Evolutionary conservation across 2,888 invertebrate genomes (phyloP).

Genomic region (Acronicta leporina): DNA sequence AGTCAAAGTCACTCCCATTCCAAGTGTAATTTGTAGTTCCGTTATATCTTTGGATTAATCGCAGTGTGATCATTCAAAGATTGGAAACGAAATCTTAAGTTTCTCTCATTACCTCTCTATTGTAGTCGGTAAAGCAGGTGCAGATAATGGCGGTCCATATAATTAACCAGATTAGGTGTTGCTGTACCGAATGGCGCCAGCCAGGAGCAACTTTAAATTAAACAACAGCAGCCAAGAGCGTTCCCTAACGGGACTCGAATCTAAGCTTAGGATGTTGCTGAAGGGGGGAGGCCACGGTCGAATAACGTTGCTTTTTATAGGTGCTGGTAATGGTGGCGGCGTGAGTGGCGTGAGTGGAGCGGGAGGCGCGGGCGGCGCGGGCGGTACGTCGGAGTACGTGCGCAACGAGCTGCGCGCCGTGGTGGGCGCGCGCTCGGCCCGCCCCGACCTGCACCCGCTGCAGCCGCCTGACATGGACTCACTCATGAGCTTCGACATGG

Average conservation of each 20-base stretch:
- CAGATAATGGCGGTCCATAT: conserved; percentile 7
- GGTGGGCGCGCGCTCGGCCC: conserved; percentile 94
- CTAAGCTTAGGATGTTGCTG: too few relatives aligned
- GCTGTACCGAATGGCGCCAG: too few relatives aligned
- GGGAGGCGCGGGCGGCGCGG: conserved; percentile 40
- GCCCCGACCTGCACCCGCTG: conserved; percentile 84
- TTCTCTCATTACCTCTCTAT: conserved; percentile 7
- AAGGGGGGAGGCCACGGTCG: conserved; percentile 3
- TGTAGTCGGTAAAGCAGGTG: conserved; percentile 2
- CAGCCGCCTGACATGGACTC: conserved; percentile 91
- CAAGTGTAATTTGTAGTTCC: too few relatives aligned
- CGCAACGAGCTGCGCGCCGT: conserved; percentile 96
- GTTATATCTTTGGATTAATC: conserved; percentile 9
- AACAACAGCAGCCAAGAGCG: too few relatives aligned
- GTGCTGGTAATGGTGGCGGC: conserved; percentile 66
- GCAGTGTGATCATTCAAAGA: conserved; percentile 27
- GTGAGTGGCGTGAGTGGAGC: conserved; percentile 51
- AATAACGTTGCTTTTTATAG: conserved; percentile 46
- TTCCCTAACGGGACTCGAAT: too few relatives aligned
- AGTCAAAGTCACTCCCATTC: conserved; percentile 27
- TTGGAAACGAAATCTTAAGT: conserved; percentile 23
- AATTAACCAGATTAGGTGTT: too few relatives aligned
- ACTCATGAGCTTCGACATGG: conserved; percentile 92
- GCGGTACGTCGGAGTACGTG: conserved; percentile 95
- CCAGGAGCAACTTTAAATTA: too few relatives aligned